Percentiles rank a stretch among this genome's conserved stretches.
Conservation (phyloP, 2,888 invertebrate genomes). For the Sipunculus nudus region DNA sequence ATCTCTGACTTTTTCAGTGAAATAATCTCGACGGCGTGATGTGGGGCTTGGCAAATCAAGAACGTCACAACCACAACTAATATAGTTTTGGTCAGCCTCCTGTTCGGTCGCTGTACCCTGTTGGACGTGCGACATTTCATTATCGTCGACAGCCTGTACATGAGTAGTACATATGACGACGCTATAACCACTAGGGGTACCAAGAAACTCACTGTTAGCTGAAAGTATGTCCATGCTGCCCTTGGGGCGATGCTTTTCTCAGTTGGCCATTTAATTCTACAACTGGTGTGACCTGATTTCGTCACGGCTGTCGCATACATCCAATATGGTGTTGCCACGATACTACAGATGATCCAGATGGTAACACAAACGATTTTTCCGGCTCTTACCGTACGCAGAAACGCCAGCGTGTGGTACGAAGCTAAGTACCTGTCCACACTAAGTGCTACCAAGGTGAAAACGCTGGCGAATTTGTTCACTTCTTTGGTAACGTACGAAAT, state of each 20-base stretch:
- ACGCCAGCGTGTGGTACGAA: conserved; percentile 26
- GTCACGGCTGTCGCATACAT: conserved; percentile 16
- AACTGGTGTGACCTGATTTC: too few relatives aligned
- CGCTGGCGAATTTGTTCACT: conserved; percentile 28
- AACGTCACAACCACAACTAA: conserved; percentile 29
- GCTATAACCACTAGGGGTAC: conserved; percentile 20
- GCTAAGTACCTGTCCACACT: conserved; percentile 34
- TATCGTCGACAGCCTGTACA: conserved; percentile 3
- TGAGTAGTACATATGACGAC: conserved; percentile 14
- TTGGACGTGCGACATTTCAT: not conserved
- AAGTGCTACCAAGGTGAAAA: conserved; percentile 34
- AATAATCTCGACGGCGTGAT: conserved; percentile 27
- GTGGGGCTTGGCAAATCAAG: conserved; percentile 26
- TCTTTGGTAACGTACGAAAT: conserved; percentile 19
- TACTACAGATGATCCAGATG: conserved; percentile 25
- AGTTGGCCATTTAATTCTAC: conserved; percentile 11
- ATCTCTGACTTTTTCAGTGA: conserved; percentile 8
- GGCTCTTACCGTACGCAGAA: conserved; percentile 21
- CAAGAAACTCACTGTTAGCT: conserved; percentile 20
- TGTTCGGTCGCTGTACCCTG: conserved; percentile 8
- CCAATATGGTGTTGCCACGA: conserved; percentile 30
- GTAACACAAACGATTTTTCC: conserved; percentile 27
- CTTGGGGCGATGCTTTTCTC: not conserved
- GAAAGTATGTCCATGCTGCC: conserved; percentile 11
- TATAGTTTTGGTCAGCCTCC: conserved; percentile 29